Conservation (phyloP, 1,140 invertebrate genomes). For the Mya arenaria region DNA sequence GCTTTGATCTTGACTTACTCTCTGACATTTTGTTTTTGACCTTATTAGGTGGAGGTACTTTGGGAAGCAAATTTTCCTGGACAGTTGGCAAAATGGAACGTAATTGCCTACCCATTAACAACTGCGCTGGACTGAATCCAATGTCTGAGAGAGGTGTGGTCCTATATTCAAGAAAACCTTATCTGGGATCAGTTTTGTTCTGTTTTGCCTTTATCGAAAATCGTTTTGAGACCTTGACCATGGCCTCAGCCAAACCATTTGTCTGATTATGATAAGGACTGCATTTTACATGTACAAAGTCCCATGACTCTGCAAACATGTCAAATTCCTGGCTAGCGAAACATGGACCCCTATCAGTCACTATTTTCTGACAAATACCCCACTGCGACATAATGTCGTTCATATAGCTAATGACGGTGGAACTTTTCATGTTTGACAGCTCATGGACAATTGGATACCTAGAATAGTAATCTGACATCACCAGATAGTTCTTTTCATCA, state of each 20-base stretch:
- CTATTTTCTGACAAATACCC: constrained; percentile 23
- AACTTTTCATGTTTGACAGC: neutral
- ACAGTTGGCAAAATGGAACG: neutral
- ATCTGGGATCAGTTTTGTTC: neutral
- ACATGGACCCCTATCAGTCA: constrained; percentile 9
- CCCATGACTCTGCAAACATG: constrained; percentile 77
- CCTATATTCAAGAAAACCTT: neutral
- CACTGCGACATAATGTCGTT: constrained; percentile 24
- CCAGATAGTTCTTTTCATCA: neutral
- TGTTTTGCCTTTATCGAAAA: neutral
- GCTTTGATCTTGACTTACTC: neutral
- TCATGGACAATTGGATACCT: constrained; percentile 29
- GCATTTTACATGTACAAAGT: constrained; percentile 73
- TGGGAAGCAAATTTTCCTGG: neutral
- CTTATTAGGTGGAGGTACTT: neutral
- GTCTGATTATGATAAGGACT: constrained; percentile 67
- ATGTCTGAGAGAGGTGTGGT: constrained; percentile 3
- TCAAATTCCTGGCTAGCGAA: constrained; percentile 37
- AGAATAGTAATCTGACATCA: constrained; percentile 41
- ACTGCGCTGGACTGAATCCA: neutral
- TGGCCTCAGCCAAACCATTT: constrained; percentile 5
- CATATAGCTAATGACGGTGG: constrained; percentile 10
- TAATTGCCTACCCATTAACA: neutral
- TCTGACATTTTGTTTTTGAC: constrained; percentile 3
- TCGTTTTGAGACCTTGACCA: neutral